Base-by-base conservation (phyloP, 2,113 vertebrate species). In the Paratilapia polleni region DNA sequence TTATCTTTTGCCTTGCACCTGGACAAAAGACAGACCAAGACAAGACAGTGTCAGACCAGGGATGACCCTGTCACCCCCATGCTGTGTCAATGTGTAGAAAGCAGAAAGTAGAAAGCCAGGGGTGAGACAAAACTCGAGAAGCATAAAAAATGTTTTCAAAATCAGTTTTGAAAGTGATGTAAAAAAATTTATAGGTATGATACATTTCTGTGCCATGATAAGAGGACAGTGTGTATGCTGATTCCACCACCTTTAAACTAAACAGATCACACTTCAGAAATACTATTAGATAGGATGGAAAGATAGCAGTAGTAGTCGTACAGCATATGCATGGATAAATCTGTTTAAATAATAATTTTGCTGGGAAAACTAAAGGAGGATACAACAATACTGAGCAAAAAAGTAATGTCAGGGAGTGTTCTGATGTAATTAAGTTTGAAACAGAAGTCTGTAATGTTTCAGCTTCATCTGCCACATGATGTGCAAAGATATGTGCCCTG, bases 111-210 rank as follows among this genome's bases (percentile, higher is more conserved):
- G 28, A 31, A 31, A 31, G 54, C 73, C 74, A 7, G 4, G 26
- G 57, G 59, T 47, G 11, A 54, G 34, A 47, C 70, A 73, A 31
- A 24, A 63, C 43, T 47, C 20, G 13, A 56, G 43, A 73, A 4
- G 20, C 4, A 68, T 26, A 26, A 43, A 12, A 52, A 57, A 75
- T 12, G 28, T 41, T 59, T n/a, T n/a, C n/a, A n/a, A 47, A 81
- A 86, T 81, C 26, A 68, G 24, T 41, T 41, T 43, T 59, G 19
- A 78, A 75, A 78, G 2, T 28, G 58, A 85, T 43, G 43, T 36
- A 10, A 58, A 66, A 66, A 63, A 57, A 73, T 34, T 3, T 49
- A 26, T 31, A 73, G 17, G 7, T 73, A 8, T 73, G 19, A 73
- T 73, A 24, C 31, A 73, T 54, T 9, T 73, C 47, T 73, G 4